Base-by-base conservation (phyloP, 2,113 vertebrate genomes). In the Chitala chitala region DNA sequence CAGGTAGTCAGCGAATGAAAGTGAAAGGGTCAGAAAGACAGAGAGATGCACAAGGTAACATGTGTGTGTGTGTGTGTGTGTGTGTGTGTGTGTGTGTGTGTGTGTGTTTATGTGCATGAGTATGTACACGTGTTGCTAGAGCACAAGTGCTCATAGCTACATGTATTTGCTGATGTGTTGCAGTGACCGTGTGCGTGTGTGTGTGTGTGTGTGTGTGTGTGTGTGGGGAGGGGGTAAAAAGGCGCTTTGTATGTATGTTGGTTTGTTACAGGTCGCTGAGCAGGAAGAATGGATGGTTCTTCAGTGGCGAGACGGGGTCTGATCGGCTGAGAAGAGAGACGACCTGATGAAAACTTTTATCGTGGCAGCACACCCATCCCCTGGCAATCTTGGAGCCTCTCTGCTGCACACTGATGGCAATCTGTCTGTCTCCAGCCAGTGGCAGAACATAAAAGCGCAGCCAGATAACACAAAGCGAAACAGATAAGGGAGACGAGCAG, bases 251-350 rank as follows among this genome's bases (percentile, higher is more conserved):
- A 22, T 33, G 75, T 76, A 89, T 90, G 86, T 90, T 87, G 82
- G 83, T 87, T 86, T 74, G 87, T 90, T 89, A 83, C 81, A 84
- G 87, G 85, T 91, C 84, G 79, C 76, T 86, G 76, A 61, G 54
- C 17, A 20, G 22, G 71, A 75, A 78, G 73, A 80, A 82, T 70
- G 69, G 69, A 80, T 76, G 51, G 77, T 50, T 65, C 36, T 56
- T 56, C 58, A 58, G 64, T 78, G 75, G 76, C 63, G 59, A 73
- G 55, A 24, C 40, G 15, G 51, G 69, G 71, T 8, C 2, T 22
- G 42, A 46, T 42, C 40, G 55, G 1, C 24, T 31, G 70, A 69
- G 68, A 26, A n/a, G 55, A 76, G 13, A 46, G 15, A 76, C 74
- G 75, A 78, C 77, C 66, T 73, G 78, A 26, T 74, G 79, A 77